A percentile compares a stretch with the other conserved stretches of the same genome.
phyloP scores from a whole-genome alignment of 2,888 invertebrate genomes.

The Autographa pulchrina region DNA sequence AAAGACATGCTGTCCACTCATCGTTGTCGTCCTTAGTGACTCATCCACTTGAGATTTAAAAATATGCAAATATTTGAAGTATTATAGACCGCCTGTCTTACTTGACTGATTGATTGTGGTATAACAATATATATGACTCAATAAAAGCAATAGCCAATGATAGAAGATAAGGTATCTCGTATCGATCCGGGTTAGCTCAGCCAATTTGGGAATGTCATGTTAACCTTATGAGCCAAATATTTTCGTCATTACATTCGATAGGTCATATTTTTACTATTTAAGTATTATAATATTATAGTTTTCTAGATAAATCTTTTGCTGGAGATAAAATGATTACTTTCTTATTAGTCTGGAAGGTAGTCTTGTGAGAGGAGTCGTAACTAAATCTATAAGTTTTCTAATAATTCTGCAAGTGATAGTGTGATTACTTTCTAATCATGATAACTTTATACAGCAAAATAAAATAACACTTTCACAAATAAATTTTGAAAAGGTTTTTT shows the following conservation, averaged over 20 bases:
- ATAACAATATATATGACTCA: neutral
- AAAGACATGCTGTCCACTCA: no score
- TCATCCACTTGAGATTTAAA: neutral
- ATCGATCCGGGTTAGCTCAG: neutral
- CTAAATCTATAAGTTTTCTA: no score
- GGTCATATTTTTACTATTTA: no score
- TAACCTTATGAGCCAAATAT: neutral
- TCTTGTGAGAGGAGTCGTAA: no score
- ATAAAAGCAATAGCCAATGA: neutral
- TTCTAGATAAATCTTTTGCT: no score
- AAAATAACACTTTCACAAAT: no score
- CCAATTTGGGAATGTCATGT: neutral
- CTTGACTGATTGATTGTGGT: neutral
- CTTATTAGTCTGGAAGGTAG: no score
- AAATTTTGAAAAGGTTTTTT: no score
- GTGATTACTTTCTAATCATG: no score
- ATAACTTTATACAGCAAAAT: no score
- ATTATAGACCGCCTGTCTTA: neutral
- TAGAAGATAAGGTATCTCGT: conserved; percentile 1
- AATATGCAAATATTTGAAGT: neutral
- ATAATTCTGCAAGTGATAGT: no score
- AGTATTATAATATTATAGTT: neutral
- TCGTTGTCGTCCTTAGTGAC: neutral
- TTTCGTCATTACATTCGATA: neutral
- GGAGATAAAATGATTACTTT: no score